Evolutionary conservation across 2,113 vertebrate species (phyloP), one percentile per base, ranked within the genome.

Genomic region (Epinephelus moara): DNA sequence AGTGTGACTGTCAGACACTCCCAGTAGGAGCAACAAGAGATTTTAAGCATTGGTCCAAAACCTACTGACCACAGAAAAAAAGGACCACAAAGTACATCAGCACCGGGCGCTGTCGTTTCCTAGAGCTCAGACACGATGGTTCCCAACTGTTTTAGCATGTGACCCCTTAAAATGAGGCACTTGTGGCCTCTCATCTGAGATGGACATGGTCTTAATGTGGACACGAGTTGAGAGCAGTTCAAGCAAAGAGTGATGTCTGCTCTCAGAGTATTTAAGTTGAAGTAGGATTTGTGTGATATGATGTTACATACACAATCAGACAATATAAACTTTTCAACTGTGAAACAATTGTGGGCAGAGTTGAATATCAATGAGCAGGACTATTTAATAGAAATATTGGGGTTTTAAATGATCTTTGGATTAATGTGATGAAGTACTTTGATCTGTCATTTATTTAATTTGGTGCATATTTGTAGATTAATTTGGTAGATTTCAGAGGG

Each of bases 31-130:
- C 30, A 67, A 18, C 23, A 72, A 72, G 12, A 75, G 67, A 59
- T 53, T 70, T 70, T 53, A 47, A 42, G 21, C 55, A 77, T n/a
- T 21, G 53, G 53, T 23, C 2, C 23, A n/a, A 76, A 55, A 61
- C 37, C 33, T 15, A n/a, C 23, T 59, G n/a, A 62, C 18, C 13
- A 68, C 11, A 64, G 7, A 45, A 55, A 49, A 45, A 40, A 6
- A 45, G 33, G 9, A 49, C 33, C 37, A 21, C 4, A 63, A 61
- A 69, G 17, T 52, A n/a, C n/a, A 72, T 27, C 47, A 67, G 40
- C 19, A 56, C 25, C 10, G 0, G 4, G 12, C 9, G 8, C 12
- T 6, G 4, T 10, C 3, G 9, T 57, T 17, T 11, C 7, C 4
- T 23, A 9, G 1, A 13, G 63, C 13, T 66, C 42, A 6, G 15